phyloP scores from a whole-genome alignment of 2,888 invertebrate genomes.

The Hypercompe scribonia region DNA sequence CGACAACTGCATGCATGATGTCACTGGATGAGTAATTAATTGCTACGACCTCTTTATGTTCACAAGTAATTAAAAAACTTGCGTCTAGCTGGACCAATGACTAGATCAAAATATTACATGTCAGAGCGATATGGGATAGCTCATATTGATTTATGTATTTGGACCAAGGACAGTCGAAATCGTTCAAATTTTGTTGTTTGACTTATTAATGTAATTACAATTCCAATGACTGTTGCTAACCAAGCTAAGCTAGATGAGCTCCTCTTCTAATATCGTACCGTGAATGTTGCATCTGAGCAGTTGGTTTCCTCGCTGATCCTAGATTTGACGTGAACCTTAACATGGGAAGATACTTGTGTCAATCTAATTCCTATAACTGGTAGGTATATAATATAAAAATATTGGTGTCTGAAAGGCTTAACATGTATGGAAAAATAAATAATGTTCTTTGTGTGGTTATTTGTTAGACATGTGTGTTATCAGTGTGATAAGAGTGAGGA shows the following conservation, averaged over 20 bases:
- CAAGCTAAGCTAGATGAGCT: conserved; percentile 18
- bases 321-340: neutral
- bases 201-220: conserved; percentile 19
- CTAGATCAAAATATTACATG: neutral
- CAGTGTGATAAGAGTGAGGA: conserved; percentile 28
- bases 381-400: neutral
- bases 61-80: neutral
- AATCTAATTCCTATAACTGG: neutral
- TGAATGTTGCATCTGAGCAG: conserved; percentile 13
- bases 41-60: conserved; percentile 30
- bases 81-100: neutral
- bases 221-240: conserved; percentile 15
- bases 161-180: conserved; percentile 38
- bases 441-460: conserved; percentile 29
- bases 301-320: neutral
- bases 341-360: neutral
- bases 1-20: conserved; percentile 56
- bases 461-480: conserved; percentile 37
- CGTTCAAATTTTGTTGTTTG: conserved; percentile 3
- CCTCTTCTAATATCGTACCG: neutral
- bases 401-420: neutral
- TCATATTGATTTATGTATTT: conserved; percentile 17
- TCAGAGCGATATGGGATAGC: neutral
- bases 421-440: conserved; percentile 16
- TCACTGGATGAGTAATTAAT: conserved; percentile 59